Percentiles rank a stretch among this genome's conserved stretches.
Evolutionary conservation across 1,140 invertebrate species (phyloP).

Genomic region (Araneus ventricosus): DNA sequence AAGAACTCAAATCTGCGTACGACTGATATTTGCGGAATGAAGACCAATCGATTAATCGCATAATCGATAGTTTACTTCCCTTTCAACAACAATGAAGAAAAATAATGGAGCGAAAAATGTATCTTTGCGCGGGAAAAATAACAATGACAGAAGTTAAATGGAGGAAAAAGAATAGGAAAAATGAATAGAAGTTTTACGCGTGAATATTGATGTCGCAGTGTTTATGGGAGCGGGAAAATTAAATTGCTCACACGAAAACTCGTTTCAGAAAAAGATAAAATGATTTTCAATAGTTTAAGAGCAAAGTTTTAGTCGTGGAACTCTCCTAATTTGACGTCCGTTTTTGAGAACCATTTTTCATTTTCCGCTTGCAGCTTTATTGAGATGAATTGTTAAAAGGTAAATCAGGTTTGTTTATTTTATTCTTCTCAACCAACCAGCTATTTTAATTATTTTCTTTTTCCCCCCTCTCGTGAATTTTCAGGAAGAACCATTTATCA

Average conservation of each 20-base stretch:
- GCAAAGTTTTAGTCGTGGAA: slow-evolving; percentile 58
- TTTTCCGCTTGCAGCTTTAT: slow-evolving; percentile 55
- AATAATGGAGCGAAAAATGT: slow-evolving; percentile 40
- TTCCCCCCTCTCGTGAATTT: not conserved
- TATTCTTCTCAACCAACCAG: not conserved
- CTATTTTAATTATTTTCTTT: slow-evolving; percentile 46
- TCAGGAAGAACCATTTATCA: slow-evolving; percentile 43
- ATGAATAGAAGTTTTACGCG: not conserved
- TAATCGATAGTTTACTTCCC: slow-evolving; percentile 58
- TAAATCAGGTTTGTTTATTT: slow-evolving; percentile 47
- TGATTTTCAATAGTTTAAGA: slow-evolving; percentile 73
- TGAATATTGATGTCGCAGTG: slow-evolving; percentile 65
- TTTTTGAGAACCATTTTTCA: slow-evolving; percentile 55
- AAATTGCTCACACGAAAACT: slow-evolving; percentile 65
- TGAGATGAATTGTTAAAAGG: slow-evolving; percentile 69
- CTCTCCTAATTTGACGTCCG: slow-evolving; percentile 31
- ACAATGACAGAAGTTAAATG: slow-evolving; percentile 38
- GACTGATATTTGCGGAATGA: slow-evolving; percentile 21
- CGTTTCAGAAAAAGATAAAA: slow-evolving; percentile 66
- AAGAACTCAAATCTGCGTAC: not conserved
- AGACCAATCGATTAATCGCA: slow-evolving; percentile 53
- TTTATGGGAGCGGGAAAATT: slow-evolving; percentile 55
- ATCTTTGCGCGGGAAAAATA: slow-evolving; percentile 44
- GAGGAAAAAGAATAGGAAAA: slow-evolving; percentile 43
- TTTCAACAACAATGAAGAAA: slow-evolving; percentile 40